Percentiles rank a stretch among this genome's conserved stretches.
phyloP scores from a whole-genome alignment of 2,113 vertebrate genomes.

The Apaloderma vittatum region DNA sequence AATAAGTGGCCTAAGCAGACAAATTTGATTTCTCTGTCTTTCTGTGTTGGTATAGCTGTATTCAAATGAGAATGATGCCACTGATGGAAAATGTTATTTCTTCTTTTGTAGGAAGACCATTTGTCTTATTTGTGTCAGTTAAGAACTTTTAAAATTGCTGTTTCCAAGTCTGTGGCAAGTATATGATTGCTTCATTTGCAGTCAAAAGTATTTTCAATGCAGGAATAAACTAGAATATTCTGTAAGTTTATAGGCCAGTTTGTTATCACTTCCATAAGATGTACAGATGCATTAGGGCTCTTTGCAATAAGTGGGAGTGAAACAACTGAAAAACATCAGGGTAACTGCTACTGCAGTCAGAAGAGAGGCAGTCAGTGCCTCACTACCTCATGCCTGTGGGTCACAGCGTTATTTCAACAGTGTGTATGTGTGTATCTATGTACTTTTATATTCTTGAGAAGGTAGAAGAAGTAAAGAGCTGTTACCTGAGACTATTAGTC shows the following conservation, averaged over 20 bases:
- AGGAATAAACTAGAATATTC: neutral
- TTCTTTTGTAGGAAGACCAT: neutral
- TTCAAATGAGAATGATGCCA: neutral
- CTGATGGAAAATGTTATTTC: neutral
- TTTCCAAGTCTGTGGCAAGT: neutral
- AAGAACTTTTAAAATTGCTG: neutral
- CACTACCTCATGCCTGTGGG: neutral
- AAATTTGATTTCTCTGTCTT: neutral
- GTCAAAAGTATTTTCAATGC: neutral
- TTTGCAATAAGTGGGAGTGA: neutral
- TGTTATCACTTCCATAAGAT: neutral
- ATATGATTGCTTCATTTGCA: neutral
- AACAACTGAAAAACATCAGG: neutral
- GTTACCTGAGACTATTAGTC: neutral
- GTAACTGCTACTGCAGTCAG: neutral
- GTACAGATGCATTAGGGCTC: neutral
- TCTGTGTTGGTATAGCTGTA: neutral
- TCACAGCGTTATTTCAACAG: neutral
- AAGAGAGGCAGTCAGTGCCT: neutral
- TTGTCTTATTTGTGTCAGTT: neutral
- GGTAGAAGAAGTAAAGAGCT: neutral
- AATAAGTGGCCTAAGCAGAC: neutral
- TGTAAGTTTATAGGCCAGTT: neutral
- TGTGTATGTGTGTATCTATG: neutral
- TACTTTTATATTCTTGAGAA: neutral